Evolutionary conservation across 92 coral and sea anemone species (phyloP).

Genomic region (Umimayanthus kanabou): DNA sequence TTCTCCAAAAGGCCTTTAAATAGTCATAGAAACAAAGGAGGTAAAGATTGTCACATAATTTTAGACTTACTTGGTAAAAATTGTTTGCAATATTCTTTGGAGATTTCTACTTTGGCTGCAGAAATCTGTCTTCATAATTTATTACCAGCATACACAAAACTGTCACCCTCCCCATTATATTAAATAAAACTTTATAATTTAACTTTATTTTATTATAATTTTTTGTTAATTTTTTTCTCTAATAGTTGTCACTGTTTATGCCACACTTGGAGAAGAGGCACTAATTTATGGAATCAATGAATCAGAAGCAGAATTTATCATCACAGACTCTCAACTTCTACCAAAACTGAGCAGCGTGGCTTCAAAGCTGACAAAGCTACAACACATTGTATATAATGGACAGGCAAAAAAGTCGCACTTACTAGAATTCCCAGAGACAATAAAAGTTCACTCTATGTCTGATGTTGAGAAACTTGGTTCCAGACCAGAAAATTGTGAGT

Average conservation of each 20-base stretch:
- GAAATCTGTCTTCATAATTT: too few relatives aligned
- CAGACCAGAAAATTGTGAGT: slow-evolving; percentile 75
- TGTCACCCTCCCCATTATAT: too few relatives aligned
- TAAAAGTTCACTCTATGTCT: slow-evolving; percentile 77
- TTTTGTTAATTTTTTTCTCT: neutral
- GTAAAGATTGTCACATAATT: too few relatives aligned
- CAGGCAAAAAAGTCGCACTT: slow-evolving; percentile 63
- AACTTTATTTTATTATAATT: neutral
- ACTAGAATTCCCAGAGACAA: slow-evolving; percentile 68
- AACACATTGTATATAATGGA: slow-evolving; percentile 87
- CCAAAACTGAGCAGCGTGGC: slow-evolving; percentile 72
- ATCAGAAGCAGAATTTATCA: slow-evolving; percentile 84
- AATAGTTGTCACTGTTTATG: slow-evolving; percentile 90
- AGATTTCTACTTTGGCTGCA: too few relatives aligned
- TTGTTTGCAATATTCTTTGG: too few relatives aligned
- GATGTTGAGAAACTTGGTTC: slow-evolving; percentile 91
- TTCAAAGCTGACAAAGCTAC: slow-evolving; percentile 68
- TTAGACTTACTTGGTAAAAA: too few relatives aligned
- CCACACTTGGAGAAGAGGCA: slow-evolving; percentile 96
- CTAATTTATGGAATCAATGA: slow-evolving; percentile 88
- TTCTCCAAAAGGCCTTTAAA: too few relatives aligned
- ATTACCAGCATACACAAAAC: too few relatives aligned
- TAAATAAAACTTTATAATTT: too few relatives aligned
- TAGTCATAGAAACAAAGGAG: too few relatives aligned
- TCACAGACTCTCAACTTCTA: slow-evolving; percentile 84